These are phyloP conservation scores for Rhabdophis nuchalis DNA, from an alignment of 2,797 vertebrate species.

Conservation along the genomic window DNA sequence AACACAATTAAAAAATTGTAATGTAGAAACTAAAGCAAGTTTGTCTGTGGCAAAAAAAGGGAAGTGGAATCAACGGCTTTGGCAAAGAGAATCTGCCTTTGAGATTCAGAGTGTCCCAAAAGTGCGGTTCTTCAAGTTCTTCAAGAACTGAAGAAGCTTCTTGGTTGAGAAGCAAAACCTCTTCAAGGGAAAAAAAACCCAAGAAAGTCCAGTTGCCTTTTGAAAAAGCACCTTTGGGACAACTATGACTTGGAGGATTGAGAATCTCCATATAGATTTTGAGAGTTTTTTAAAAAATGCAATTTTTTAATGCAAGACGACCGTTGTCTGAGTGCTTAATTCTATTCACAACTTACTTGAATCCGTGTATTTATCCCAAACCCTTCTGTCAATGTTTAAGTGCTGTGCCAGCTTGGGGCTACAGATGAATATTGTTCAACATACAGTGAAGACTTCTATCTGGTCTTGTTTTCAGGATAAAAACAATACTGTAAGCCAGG, in stretches of 20 bases:
- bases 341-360: not conserved
- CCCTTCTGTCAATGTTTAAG: not conserved
- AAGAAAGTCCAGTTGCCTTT: not conserved
- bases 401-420: not conserved
- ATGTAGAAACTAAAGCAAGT: too few species aligned
- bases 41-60: not conserved
- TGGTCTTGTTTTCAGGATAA: not conserved
- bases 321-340: not conserved
- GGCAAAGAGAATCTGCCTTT: not conserved
- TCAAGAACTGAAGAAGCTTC: not conserved
- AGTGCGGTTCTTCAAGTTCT: not conserved
- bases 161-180: not conserved
- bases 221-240: not conserved
- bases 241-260: not conserved
- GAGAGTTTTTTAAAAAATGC: not conserved
- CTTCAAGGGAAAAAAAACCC: not conserved
- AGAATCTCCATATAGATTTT: not conserved
- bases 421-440: not conserved
- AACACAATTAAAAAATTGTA: not conserved
- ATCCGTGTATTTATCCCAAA: not conserved
- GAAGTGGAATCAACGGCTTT: not conserved
- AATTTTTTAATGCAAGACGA: not conserved
- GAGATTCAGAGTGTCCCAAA: not conserved
- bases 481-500: conserved; percentile 1
- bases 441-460: not conserved